A percentile compares a stretch with the other conserved stretches of the same genome.
phyloP scores from a whole-genome alignment of 2,113 vertebrate species.

The Regulus satrapa region DNA sequence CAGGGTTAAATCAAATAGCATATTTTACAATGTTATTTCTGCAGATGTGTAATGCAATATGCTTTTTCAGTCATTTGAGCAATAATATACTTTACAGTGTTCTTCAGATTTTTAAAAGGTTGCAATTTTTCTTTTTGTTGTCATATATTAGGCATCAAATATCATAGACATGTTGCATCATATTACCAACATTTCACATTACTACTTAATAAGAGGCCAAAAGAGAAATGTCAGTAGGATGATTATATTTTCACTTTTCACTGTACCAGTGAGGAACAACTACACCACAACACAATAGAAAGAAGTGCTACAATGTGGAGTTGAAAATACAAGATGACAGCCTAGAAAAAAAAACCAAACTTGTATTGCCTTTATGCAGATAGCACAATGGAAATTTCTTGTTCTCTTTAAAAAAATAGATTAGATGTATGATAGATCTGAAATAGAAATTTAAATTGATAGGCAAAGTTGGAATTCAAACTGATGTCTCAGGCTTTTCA shows the following conservation, averaged over 20 bases:
- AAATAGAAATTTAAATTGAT: not conserved
- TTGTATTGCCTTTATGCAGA: not conserved
- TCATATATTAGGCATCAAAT: not conserved
- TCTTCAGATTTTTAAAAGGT: not conserved
- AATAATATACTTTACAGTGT: not conserved
- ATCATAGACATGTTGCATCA: not conserved
- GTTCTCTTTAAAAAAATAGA: not conserved
- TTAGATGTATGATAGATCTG: not conserved
- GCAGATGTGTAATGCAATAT: not conserved
- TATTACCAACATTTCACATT: not conserved
- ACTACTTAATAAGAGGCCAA: not conserved
- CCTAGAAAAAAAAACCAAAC: not conserved
- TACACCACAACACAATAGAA: not conserved
- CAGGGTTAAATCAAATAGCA: not conserved
- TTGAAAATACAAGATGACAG: conserved; percentile 2
- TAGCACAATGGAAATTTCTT: not conserved
- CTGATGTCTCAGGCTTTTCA: not conserved
- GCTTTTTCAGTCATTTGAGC: not conserved
- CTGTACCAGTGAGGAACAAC: not conserved
- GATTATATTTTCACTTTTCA: not conserved
- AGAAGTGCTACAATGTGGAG: not conserved
- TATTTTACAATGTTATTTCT: not conserved
- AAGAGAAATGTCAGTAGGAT: not conserved
- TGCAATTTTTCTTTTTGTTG: not conserved
- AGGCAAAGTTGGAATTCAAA: not conserved